Evolutionary conservation across 2,113 vertebrate genomes (phyloP), one percentile per base, ranked within the genome.

Genomic region (Pseudonaja textilis): DNA sequence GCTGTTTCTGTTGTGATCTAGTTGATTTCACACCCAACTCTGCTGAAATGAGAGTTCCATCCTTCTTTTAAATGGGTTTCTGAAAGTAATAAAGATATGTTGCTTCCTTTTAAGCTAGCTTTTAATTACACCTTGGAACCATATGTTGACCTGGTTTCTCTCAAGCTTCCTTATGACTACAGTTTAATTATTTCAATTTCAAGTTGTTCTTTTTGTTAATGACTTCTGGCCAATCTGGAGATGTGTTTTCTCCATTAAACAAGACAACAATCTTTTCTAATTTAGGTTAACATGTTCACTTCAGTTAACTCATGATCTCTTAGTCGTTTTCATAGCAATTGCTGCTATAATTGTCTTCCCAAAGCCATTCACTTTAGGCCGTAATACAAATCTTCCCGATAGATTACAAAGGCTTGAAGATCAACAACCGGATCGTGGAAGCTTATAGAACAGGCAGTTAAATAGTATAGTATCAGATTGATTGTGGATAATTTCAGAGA

Each of bases 261-360:
- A 86, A 39, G 50, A 47, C 88, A 50, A 93, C 87, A 86, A 93
- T 64, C 69, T 81, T 90, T 93, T 85, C 64, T 94, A 85, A 93
- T 92, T 91, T 61, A 85, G 45, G 85, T 57, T 54, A 54, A 54
- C 88, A 56, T n/a, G 57, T 39, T 69, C 50, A 8, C 26, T 69
- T 86, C 50, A 69, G 64, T 91, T 69, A 57, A 93, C 18, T 39
- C 20, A 3, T 54, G 42, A 85, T 59, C 39, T 85, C 57, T 85
- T 91, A 74, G 87, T 94, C 23, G 45, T 90, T 90, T 87, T 90
- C 94, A n/a, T 47, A 92, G 81, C 69, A 94, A 94, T 88, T 85
- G 81, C 85, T 91, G 39, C 0, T 0, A 39, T 90, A 52, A 87
- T 95, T 94, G 93, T 61, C 87, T 64, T 91, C 39, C 6, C 16